Percentiles rank a stretch among this genome's conserved stretches.
phyloP scores from a whole-genome alignment of 2,113 vertebrate genomes.

The Apteryx mantelli region DNA sequence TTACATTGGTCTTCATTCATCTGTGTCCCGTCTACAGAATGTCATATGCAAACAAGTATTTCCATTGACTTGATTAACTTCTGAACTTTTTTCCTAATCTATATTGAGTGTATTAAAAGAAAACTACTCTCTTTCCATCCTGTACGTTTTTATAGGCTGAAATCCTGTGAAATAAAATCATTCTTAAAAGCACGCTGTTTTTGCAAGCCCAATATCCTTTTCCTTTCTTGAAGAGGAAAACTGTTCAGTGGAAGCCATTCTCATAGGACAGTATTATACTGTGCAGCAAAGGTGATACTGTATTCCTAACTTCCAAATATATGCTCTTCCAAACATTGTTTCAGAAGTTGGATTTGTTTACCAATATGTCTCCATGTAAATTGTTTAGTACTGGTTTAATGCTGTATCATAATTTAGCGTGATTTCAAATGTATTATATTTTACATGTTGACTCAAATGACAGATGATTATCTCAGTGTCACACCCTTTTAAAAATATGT shows the following conservation, averaged over 20 bases:
- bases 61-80: conserved; percentile 23
- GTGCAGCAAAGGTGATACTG: accelerated
- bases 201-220: background rate
- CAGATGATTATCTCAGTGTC: background rate
- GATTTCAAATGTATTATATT: accelerated
- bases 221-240: background rate
- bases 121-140: background rate
- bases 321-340: background rate
- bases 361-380: background rate
- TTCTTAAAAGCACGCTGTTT: background rate
- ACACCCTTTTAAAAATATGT: background rate
- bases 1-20: conserved; percentile 13
- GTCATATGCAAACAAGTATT: background rate
- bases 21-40: background rate
- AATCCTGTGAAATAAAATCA: background rate
- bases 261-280: background rate
- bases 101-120: background rate
- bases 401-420: accelerated
- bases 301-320: background rate
- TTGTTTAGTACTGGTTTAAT: background rate
- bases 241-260: background rate
- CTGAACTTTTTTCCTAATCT: conserved; percentile 1
- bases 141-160: background rate
- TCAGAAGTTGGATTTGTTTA: background rate
- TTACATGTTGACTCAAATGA: background rate